Evolutionary conservation across 2,888 invertebrate species (phyloP).

Genomic region (Odiellus spinosus): DNA sequence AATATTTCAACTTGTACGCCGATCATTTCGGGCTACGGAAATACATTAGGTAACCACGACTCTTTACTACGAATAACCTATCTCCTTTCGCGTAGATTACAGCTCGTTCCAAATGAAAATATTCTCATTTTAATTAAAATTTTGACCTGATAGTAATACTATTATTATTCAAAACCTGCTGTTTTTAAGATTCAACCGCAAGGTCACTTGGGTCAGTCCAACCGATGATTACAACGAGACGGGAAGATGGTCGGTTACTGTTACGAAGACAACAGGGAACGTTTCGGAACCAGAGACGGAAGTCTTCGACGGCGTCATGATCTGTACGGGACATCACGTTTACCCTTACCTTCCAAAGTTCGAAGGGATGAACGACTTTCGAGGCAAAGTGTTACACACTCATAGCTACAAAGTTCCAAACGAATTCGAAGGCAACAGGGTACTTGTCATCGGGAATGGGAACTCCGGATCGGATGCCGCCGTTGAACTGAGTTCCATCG

Average conservation of each 20-base stretch:
- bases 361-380: conserved; percentile 27
- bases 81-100: too few species aligned
- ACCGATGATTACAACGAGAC: conserved; percentile 8
- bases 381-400: conserved; percentile 16
- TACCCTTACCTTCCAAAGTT: conserved; percentile 29
- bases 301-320: conserved; percentile 30
- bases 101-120: too few species aligned
- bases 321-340: conserved; percentile 34
- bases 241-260: conserved; percentile 17
- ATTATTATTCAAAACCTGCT: too few species aligned
- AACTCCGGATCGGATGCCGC: conserved; percentile 27
- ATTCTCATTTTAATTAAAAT: too few species aligned
- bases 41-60: conserved; percentile 22
- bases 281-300: conserved; percentile 15
- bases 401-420: conserved; percentile 12
- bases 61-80: too few species aligned
- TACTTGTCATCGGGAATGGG: conserved; percentile 34
- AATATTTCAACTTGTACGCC: neutral
- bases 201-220: conserved; percentile 10
- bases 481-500: conserved; percentile 3
- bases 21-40: too few species aligned
- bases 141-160: too few species aligned
- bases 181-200: too few species aligned
- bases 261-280: conserved; percentile 5
- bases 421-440: conserved; percentile 23